Percentiles rank a stretch among this genome's conserved stretches.
phyloP scores from a whole-genome alignment of 2,113 vertebrate species.

The Lophotis ruficrista region DNA sequence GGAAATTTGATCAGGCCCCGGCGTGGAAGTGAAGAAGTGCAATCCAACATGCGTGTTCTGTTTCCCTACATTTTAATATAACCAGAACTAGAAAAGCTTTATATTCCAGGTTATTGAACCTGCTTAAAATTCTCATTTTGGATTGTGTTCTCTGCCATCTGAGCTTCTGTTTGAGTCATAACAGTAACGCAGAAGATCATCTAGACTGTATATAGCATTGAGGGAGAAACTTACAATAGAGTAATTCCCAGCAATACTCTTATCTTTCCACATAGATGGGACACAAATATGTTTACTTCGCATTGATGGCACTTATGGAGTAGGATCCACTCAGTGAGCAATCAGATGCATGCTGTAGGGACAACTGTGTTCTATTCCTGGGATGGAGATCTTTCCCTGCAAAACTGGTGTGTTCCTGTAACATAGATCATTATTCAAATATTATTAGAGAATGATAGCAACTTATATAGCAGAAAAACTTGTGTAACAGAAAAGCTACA shows the following conservation, averaged over 20 bases:
- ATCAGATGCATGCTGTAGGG: not conserved
- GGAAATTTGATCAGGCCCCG: not conserved
- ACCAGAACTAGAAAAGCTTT: not conserved
- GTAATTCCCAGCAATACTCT: not conserved
- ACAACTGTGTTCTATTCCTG: not conserved
- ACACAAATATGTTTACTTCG: not conserved
- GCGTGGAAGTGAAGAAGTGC: not conserved
- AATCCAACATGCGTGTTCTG: fast-evolving
- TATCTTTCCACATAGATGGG: not conserved
- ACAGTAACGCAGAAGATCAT: not conserved
- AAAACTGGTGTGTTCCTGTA: not conserved
- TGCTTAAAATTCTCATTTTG: not conserved
- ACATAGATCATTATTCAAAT: not conserved
- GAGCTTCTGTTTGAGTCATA: not conserved
- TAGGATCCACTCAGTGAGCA: not conserved
- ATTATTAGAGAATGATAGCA: not conserved
- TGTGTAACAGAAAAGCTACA: not conserved
- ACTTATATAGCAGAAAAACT: not conserved
- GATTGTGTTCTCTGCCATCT: not conserved
- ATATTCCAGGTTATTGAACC: not conserved
- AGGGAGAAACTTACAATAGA: not conserved
- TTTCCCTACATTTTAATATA: not conserved
- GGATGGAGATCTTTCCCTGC: not conserved
- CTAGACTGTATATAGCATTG: not conserved
- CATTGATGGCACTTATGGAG: not conserved